Evolutionary conservation across 2,888 invertebrate species (phyloP).

Genomic region (Sturmia bella): DNA sequence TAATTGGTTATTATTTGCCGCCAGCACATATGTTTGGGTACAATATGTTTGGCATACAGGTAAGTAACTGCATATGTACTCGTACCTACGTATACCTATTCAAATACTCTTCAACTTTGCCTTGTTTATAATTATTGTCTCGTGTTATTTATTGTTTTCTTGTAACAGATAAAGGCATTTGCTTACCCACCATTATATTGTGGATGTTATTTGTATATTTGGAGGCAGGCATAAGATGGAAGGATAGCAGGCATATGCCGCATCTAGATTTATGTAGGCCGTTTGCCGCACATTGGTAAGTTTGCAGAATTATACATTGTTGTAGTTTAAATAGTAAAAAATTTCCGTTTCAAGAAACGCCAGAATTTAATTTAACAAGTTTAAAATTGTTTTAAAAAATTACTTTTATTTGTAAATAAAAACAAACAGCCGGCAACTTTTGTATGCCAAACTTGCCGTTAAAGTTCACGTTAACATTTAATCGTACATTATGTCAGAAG

Average conservation of each 20-base stretch:
- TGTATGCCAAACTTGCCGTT: no score
- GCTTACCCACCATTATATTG: slow-evolving; percentile 95
- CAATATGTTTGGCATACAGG: slow-evolving; percentile 99
- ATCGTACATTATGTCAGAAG: no score
- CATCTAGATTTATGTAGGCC: slow-evolving; percentile 96
- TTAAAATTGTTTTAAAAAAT: no score
- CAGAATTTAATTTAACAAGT: not conserved
- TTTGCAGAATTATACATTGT: not conserved
- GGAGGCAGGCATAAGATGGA: slow-evolving; percentile 93
- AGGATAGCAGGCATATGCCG: slow-evolving; percentile 91
- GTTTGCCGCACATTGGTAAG: slow-evolving; percentile 97
- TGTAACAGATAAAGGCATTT: slow-evolving; percentile 92
- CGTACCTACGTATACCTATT: not conserved
- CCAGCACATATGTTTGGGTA: slow-evolving; percentile 99
- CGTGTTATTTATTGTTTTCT: slow-evolving; percentile 23
- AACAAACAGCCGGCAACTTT: no score
- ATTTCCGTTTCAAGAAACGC: not conserved
- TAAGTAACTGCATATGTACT: slow-evolving; percentile 76
- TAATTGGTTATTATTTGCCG: slow-evolving; percentile 98
- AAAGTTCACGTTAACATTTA: no score
- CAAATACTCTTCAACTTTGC: not conserved
- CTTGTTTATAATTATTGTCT: not conserved
- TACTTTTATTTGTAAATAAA: not conserved
- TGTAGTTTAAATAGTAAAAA: no score
- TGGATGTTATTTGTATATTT: slow-evolving; percentile 97